Evolutionary conservation across 1,140 invertebrate genomes (phyloP), one percentile per base, ranked within the genome.

Genomic region (Drosophila tsacasi): DNA sequence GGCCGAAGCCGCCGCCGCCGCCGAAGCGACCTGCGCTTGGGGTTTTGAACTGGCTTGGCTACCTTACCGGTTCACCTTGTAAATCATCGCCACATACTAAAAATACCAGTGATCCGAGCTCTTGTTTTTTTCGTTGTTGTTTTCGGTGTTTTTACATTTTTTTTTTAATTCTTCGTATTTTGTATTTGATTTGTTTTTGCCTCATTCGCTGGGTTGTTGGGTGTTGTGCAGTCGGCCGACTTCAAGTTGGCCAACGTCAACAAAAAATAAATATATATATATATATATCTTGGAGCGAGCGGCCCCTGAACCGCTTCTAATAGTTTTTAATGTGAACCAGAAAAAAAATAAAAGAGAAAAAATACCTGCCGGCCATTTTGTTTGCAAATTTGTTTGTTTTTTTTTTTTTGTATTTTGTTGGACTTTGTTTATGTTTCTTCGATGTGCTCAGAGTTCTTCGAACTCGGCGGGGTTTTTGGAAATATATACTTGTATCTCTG

Each of bases 11-110:
- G 49, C 25, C 25, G 49, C 25, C 25, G 30, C 27, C 27, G 66
- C 49, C 49, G 47, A 66, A 71, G 67, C 71, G 54, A 73, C 69
- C 47, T 42, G 74, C 30, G 57, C 73, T 44, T 62, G 55, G 75
- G 64, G 74, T 78, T 78, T 79, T 72, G 76, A 79, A 79, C 76
- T 79, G 76, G 76, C 76, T 79, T 79, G 75, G 76, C 75, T 77
- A 57, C 75, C 65, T 72, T 65, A 79, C 76, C 76, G 75, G 76
- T 79, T 79, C 76, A 79, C 76, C 76, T 79, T 79, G 76, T 79
- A 79, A 79, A 72, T 72, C 76, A 79, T 61, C 76, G 76, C 52
- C 76, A 77, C 76, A 77, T 72, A 79, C 76, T 79, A 79, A 79
- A 79, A 79, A 79, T 79, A 79, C 76, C 76, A 72, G 67, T 72